Percentiles rank a stretch among this genome's conserved stretches.
Evolutionary conservation across 2,888 invertebrate species (phyloP).

Genomic region (Lithophane socia): DNA sequence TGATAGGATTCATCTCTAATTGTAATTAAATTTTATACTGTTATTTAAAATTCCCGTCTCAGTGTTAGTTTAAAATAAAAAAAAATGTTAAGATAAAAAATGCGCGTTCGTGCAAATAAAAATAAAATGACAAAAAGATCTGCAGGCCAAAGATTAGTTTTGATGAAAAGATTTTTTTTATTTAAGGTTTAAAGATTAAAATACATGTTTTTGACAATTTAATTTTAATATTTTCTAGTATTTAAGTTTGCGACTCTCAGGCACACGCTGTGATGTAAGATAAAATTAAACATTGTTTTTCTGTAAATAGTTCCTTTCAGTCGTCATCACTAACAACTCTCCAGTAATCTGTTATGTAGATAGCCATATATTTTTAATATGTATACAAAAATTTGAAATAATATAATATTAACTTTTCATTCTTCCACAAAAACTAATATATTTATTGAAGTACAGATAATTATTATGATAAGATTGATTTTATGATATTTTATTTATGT

Average conservation of each 20-base stretch:
- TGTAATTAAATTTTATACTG: conserved; percentile 68
- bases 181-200: conserved; percentile 70
- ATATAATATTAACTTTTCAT: conserved; percentile 27
- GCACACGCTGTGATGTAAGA: conserved; percentile 89
- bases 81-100: conserved; percentile 64
- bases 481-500: conserved; percentile 49
- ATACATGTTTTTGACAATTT: conserved; percentile 79
- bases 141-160: conserved; percentile 89
- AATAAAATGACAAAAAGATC: conserved; percentile 80
- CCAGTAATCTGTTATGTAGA: conserved; percentile 33
- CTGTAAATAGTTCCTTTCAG: conserved; percentile 73
- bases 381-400: conserved; percentile 44
- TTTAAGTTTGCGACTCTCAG: conserved; percentile 88
- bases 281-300: conserved; percentile 70
- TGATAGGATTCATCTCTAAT: conserved; percentile 66
- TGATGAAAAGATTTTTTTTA: conserved; percentile 72
- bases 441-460: conserved; percentile 60
- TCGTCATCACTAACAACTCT: conserved; percentile 52
- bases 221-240: conserved; percentile 66
- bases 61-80: conserved; percentile 77
- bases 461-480: conserved; percentile 51
- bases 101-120: conserved; percentile 81
- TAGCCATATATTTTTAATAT: conserved; percentile 58
- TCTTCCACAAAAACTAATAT: conserved; percentile 64
- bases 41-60: conserved; percentile 74